These are phyloP conservation scores for Dendrolimus kikuchii DNA, from an alignment of 1,140 invertebrate genomes.

Conservation along the genomic window DNA sequence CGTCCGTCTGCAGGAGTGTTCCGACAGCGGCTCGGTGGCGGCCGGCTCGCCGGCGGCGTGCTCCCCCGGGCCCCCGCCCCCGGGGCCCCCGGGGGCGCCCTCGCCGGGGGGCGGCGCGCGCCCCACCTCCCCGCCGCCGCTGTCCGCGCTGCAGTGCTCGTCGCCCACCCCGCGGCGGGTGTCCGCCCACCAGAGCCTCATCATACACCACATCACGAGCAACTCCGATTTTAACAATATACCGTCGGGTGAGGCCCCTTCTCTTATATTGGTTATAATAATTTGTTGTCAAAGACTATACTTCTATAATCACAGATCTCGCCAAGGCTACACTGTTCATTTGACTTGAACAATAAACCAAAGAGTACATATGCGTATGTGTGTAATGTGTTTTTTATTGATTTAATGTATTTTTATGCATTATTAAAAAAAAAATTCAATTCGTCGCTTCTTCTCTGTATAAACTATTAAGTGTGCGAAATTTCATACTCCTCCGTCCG, in stretches of 20 bases:
- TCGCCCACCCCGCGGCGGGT: constrained; percentile 60
- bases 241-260: constrained; percentile 38
- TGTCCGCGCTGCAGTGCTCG: constrained; percentile 60
- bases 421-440: too few relatives aligned
- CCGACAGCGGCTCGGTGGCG: constrained; percentile 27
- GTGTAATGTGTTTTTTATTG: background rate
- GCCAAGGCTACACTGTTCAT: too few relatives aligned
- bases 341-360: background rate
- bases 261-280: too few relatives aligned
- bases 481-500: too few relatives aligned
- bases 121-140: constrained; percentile 45
- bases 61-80: constrained; percentile 4
- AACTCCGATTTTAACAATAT: constrained; percentile 65
- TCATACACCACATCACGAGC: constrained; percentile 63
- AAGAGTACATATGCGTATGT: background rate
- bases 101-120: constrained; percentile 13
- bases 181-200: constrained; percentile 56
- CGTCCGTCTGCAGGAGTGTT: constrained; percentile 41
- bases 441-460: too few relatives aligned
- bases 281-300: too few relatives aligned
- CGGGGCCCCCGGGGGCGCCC: constrained; percentile 2
- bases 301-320: too few relatives aligned
- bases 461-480: too few relatives aligned
- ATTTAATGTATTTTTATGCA: too few relatives aligned
- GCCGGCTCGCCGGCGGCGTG: constrained; percentile 9